Conservation (phyloP, 2,113 vertebrate genomes). For the Eonycteris spelaea region DNA sequence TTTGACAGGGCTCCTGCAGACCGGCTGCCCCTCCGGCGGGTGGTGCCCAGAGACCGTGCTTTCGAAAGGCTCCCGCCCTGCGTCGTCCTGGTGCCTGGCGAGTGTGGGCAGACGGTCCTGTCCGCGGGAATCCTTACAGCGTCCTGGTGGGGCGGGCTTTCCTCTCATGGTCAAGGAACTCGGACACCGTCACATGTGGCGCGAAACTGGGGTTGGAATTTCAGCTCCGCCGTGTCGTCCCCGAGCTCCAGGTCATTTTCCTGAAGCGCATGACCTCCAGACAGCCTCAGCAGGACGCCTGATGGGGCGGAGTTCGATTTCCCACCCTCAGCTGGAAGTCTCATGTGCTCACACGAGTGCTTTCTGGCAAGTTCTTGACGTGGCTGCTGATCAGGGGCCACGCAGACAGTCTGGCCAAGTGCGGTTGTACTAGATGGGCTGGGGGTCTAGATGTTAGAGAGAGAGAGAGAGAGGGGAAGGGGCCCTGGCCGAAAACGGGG, state of each 20-base stretch:
- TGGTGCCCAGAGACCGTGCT: too few species aligned
- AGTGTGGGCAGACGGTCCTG: neutral
- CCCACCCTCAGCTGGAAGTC: neutral
- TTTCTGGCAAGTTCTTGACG: neutral
- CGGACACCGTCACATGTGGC: neutral
- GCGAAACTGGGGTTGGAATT: neutral
- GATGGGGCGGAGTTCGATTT: accelerated
- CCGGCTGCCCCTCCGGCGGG: neutral
- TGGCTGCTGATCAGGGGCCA: neutral
- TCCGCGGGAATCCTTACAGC: neutral
- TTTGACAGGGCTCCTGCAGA: neutral
- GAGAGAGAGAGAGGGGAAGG: too few species aligned
- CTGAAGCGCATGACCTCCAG: accelerated
- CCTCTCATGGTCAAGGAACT: neutral
- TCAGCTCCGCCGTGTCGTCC: neutral
- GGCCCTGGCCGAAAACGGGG: accelerated
- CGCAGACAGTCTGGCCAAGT: neutral
- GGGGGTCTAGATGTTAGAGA: neutral
- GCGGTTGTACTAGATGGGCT: too few species aligned
- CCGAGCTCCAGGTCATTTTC: neutral
- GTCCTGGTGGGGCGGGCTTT: neutral
- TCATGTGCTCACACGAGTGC: neutral
- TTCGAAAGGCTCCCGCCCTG: too few species aligned
- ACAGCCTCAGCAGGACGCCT: neutral
- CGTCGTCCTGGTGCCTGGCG: neutral